Conservation (phyloP, 2,888 invertebrate species). For the Phorcus lineatus region DNA sequence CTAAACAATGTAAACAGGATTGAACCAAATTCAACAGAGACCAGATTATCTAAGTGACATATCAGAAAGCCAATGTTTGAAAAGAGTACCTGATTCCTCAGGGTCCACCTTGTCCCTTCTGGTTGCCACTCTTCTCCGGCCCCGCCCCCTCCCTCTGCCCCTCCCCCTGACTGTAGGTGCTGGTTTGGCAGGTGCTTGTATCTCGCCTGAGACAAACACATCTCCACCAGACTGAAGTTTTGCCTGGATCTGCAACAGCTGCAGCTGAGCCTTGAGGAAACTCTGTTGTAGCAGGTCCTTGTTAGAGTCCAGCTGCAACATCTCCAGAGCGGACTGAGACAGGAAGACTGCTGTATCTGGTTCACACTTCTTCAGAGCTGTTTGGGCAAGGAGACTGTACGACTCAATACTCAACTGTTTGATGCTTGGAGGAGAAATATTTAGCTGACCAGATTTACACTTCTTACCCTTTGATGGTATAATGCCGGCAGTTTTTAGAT, state of each 20-base stretch:
- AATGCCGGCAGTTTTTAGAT: background rate
- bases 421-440: background rate
- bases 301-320: background rate
- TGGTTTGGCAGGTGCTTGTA: background rate
- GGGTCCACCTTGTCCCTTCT: background rate
- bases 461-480: background rate
- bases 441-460: background rate
- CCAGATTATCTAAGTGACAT: too few species aligned
- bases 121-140: background rate
- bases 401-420: background rate
- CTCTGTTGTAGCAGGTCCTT: background rate
- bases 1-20: too few species aligned
- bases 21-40: too few species aligned
- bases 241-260: background rate
- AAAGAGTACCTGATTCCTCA: background rate
- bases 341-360: background rate
- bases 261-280: constrained; percentile 4
- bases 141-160: too few species aligned
- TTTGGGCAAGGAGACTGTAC: background rate
- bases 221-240: background rate
- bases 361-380: background rate
- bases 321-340: background rate
- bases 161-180: background rate
- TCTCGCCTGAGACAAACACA: background rate
- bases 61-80: too few species aligned